A percentile compares a stretch with the other conserved stretches of the same genome.
These are phyloP conservation scores for Xanthostigma xanthostigma DNA, from an alignment of 2,888 invertebrate species.

Conservation along the genomic window DNA sequence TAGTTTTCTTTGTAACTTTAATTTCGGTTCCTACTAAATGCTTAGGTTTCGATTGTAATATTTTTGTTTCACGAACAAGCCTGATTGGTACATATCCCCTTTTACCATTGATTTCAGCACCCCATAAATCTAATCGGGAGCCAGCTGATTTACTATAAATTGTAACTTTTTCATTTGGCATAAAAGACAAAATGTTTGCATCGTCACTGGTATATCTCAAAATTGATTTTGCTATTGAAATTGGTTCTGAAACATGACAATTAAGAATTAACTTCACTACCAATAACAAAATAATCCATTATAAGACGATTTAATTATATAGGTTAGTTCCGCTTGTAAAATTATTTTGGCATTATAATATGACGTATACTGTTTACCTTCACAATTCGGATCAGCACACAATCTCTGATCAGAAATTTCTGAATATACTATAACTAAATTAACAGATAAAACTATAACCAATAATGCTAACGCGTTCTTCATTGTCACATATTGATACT, in stretches of 20 bases:
- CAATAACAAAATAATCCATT: constrained; percentile 1
- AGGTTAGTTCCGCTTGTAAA: neutral
- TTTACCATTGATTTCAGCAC: constrained; percentile 48
- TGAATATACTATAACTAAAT: constrained; percentile 21
- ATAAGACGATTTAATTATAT: neutral
- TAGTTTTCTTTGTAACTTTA: constrained; percentile 12
- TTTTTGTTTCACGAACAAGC: constrained; percentile 43
- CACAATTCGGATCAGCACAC: constrained; percentile 56
- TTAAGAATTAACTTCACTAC: constrained; percentile 6
- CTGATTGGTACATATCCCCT: constrained; percentile 47
- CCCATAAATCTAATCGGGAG: constrained; percentile 44
- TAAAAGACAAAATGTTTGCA: constrained; percentile 43
- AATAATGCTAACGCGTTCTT: constrained; percentile 24
- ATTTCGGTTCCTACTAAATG: constrained; percentile 30
- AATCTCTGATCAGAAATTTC: constrained; percentile 49
- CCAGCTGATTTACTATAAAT: constrained; percentile 61
- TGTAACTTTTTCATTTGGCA: constrained; percentile 35
- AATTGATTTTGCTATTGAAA: constrained; percentile 46
- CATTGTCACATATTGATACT: constrained; percentile 24
- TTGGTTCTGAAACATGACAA: constrained; percentile 34
- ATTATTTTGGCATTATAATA: constrained; percentile 17
- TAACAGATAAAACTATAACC: constrained; percentile 25
- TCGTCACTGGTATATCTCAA: constrained; percentile 39
- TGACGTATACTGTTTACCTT: constrained; percentile 37
- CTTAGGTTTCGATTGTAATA: constrained; percentile 28